These are phyloP conservation scores for Tautogolabrus adspersus DNA, from an alignment of 2,113 vertebrate species.

Conservation along the genomic window DNA sequence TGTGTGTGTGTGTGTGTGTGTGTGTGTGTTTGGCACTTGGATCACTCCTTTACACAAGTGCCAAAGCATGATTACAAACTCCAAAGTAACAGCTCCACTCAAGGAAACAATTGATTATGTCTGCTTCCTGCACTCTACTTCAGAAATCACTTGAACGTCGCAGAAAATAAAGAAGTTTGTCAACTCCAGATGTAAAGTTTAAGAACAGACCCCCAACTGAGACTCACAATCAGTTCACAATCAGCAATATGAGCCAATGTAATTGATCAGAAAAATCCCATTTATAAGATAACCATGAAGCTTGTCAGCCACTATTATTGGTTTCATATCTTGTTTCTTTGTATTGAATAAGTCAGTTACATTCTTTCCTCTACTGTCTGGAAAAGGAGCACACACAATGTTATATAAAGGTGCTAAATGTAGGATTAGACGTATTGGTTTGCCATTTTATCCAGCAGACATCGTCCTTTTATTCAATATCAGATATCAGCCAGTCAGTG, in stretches of 20 bases:
- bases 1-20: too few species aligned
- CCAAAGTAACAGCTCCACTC: conserved; percentile 9
- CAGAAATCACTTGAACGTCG: conserved; percentile 43
- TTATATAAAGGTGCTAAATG: conserved; percentile 19
- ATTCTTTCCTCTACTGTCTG: background rate
- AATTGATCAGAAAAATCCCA: background rate
- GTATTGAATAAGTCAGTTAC: background rate
- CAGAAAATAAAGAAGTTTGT: background rate
- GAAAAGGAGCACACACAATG: background rate
- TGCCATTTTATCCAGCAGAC: conserved; percentile 61
- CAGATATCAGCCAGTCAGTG: conserved; percentile 51
- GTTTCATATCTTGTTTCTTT: conserved; percentile 3
- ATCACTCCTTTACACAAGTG: conserved; percentile 6
- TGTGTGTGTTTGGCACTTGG: background rate
- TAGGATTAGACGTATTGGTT: conserved; percentile 49
- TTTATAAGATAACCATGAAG: conserved; percentile 28
- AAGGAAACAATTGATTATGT: conserved; percentile 17
- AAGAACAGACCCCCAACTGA: conserved; percentile 2
- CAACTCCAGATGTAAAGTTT: background rate
- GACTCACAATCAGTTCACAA: too few species aligned
- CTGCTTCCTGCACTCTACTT: conserved; percentile 3
- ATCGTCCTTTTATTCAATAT: conserved; percentile 70
- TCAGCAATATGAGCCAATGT: background rate
- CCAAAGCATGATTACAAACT: conserved; percentile 30
- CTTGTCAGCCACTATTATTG: conserved; percentile 1